Base-by-base conservation (phyloP, 2,113 vertebrate species). In the Pterocles gutturalis region DNA sequence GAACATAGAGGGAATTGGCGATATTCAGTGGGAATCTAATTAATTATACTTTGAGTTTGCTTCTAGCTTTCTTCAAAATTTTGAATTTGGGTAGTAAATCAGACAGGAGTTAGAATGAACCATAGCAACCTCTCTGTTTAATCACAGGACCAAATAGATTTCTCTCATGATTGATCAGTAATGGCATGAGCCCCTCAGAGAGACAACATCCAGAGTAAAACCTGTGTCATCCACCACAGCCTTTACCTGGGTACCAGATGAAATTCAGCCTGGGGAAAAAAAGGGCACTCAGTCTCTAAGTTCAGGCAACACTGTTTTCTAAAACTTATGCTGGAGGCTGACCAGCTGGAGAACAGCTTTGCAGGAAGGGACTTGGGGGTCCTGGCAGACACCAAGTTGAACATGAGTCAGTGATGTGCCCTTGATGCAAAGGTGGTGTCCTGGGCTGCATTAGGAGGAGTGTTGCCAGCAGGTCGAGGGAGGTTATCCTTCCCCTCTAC, bases 221-320 rank as follows among this genome's bases (percentile, higher is more conserved):
- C 33, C 24, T 0, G 0, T 51, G 34, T 82, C 17, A 48, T 34
- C 24, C 22, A 48, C 11, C 22, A 33, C 0, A 6, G 46, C n/a
- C 31, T 69, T 57, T 36, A 49, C 14, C 31, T 58, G n/a, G 15
- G 14, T 55, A 10, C 17, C 15, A 14, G 28, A 28, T 33, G 53
- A 60, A 72, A 48, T 60, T 71, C 58, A 8, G 3, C 16, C 19
- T 38, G 38, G 17, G 16, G 5, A 3, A 9, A n/a, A 38, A 29
- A 43, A 41, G 46, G 21, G 24, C 5, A 11, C 21, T 54, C 11
- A 5, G 11, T 33, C 19, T 64, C 45, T 62, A 54, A 53, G 14
- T 60, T 48, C 70, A 62, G 31, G n/a, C 12, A 58, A 22, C 13
- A 4, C 46, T 38, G 33, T 81, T 90, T 79, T 18, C 41, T 79